Percentiles rank a stretch among this genome's conserved stretches.
phyloP scores from a whole-genome alignment of 1,140 invertebrate species.

The Magallana ariakensis region DNA sequence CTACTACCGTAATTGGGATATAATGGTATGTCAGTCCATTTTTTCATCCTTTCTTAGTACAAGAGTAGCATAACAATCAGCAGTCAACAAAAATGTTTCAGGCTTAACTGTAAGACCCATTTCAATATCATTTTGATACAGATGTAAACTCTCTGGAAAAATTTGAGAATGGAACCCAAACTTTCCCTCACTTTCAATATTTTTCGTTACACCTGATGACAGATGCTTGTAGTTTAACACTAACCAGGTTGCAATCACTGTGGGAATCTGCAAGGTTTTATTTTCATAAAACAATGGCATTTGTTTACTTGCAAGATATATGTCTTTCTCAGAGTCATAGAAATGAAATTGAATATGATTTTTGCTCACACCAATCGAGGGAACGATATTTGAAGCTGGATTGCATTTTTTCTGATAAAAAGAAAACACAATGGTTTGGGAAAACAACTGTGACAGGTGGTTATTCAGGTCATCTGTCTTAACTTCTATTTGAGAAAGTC shows the following conservation, averaged over 20 bases:
- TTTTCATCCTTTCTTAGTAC: no score
- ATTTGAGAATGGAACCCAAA: background rate
- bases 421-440: constrained; percentile 7
- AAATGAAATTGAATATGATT: constrained; percentile 4
- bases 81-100: background rate
- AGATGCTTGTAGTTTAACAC: constrained; percentile 28
- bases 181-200: background rate
- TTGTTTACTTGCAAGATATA: background rate
- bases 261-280: background rate
- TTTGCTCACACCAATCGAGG: background rate
- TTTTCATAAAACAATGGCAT: constrained; percentile 4
- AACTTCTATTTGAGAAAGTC: background rate
- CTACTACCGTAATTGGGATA: no score
- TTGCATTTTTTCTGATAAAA: background rate
- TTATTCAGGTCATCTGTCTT: background rate
- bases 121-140: background rate
- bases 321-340: constrained; percentile 3
- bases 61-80: no score
- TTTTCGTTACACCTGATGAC: background rate
- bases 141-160: background rate
- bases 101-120: background rate
- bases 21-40: no score
- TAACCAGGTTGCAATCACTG: constrained; percentile 15
- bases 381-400: background rate
- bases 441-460: background rate